Evolutionary conservation across 1,140 invertebrate species (phyloP), one percentile per base, ranked within the genome.

Genomic region (Ceratosolen solmsi): DNA sequence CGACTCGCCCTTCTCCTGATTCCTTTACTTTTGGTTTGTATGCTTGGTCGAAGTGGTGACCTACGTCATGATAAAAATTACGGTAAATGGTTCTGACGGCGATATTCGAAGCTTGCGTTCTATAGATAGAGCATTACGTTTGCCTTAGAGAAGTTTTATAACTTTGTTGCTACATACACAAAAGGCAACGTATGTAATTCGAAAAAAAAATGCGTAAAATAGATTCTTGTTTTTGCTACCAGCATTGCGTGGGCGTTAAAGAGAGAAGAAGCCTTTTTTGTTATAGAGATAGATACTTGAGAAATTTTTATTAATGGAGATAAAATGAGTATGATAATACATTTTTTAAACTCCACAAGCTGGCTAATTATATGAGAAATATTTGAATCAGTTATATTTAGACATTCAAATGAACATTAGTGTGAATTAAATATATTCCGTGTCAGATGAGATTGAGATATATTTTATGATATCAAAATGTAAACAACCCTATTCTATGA

Each of bases 101-200:
- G 20, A 65, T 63, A 60, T 54, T 74, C 20, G 54, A 27, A 49
- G 25, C n/a, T 68, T n/a, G 22, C 17, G 27, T 25, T 68, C 71
- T 80, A 80, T 80, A 74, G 38, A 25, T 74, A 80, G 79, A 73
- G 30, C 54, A 3, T 73, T 73, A 60, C 70, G 70, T 60, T 56
- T 36, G 54, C 56, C 41, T 36, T 73, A 17, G 27, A 22, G 46
- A 76, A 58, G 72, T 65, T 70, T 80, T 80, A 80, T 68, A 75
- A 80, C 72, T 80, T 41, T 38, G 73, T 73, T 54, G 49, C 58
- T 68, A 15, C 36, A 7, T 56, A 51, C 63, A 76, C 72, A 81
- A 75, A 76, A 76, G 60, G 49, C 30, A 11, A 30, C 72, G 60
- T 49, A 7, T 41, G 36, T 17, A 30, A 74, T 68, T 30, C 17